Evolutionary conservation across 1,140 invertebrate genomes (phyloP).

Genomic region (Trichonephila clavata): DNA sequence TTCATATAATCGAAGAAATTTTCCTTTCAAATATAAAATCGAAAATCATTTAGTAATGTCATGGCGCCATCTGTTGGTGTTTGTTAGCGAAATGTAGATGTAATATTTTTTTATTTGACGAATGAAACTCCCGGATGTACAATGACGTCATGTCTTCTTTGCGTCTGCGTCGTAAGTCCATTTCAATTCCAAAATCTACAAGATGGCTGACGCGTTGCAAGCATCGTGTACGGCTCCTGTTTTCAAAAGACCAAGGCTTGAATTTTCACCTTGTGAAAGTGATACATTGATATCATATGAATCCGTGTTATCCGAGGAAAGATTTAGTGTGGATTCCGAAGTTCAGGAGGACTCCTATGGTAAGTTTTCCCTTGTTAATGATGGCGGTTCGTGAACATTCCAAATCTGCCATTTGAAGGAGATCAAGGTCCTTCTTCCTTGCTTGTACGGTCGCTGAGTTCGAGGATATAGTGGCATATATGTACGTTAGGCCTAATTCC

Average conservation of each 20-base stretch:
- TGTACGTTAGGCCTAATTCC: constrained; percentile 47
- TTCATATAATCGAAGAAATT: no score
- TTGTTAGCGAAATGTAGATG: neutral
- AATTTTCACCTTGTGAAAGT: constrained; percentile 53
- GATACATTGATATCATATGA: constrained; percentile 66
- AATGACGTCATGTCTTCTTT: constrained; percentile 39
- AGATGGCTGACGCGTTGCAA: constrained; percentile 74
- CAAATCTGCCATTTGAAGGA: constrained; percentile 42
- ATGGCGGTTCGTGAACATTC: constrained; percentile 58
- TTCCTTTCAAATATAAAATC: no score
- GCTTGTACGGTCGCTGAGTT: neutral
- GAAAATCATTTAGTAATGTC: neutral
- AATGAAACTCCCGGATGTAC: constrained; percentile 58
- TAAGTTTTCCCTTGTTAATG: constrained; percentile 61
- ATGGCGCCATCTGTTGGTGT: constrained; percentile 29
- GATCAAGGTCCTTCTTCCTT: constrained; percentile 64
- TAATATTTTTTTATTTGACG: neutral
- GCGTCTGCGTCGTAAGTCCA: constrained; percentile 55
- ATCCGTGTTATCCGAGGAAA: constrained; percentile 65
- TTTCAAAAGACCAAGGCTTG: constrained; percentile 72
- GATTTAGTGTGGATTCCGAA: constrained; percentile 68
- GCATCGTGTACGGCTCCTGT: constrained; percentile 73
- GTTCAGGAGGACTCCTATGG: constrained; percentile 63
- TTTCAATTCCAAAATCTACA: constrained; percentile 65
- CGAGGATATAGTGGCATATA: constrained; percentile 45